phyloP scores from a whole-genome alignment of 2,888 invertebrate species.

The Drosophila helvetica region DNA sequence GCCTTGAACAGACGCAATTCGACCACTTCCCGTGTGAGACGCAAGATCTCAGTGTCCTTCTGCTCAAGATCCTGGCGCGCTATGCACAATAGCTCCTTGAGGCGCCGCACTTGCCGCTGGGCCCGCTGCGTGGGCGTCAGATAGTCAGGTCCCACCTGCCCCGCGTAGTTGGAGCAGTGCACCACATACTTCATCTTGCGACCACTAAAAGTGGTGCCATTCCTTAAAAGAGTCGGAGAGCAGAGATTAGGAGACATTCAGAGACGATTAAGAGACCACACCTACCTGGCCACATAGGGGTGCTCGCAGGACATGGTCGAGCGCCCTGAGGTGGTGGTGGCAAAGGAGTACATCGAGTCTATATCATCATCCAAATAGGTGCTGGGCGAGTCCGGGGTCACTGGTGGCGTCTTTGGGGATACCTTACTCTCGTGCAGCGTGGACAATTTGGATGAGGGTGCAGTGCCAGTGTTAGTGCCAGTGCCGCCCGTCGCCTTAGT shows the following conservation, averaged over 20 bases:
- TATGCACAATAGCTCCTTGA: slow-evolving; percentile 89
- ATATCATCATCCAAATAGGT: slow-evolving; percentile 88
- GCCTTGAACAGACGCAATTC: slow-evolving; percentile 92
- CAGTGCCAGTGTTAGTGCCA: background rate
- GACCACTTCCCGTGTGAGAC: slow-evolving; percentile 90
- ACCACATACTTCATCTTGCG: slow-evolving; percentile 91
- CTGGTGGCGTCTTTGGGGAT: slow-evolving; percentile 86
- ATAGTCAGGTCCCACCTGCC: slow-evolving; percentile 91
- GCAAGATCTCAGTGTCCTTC: slow-evolving; percentile 91
- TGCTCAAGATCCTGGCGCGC: slow-evolving; percentile 91
- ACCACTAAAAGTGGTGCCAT: slow-evolving; percentile 89
- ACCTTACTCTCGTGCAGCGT: slow-evolving; percentile 78
- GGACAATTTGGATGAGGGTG: slow-evolving; percentile 54
- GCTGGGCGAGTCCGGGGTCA: slow-evolving; percentile 86
- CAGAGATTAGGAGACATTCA: background rate
- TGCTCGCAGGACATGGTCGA: slow-evolving; percentile 89
- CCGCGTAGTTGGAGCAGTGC: slow-evolving; percentile 92
- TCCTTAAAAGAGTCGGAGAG: slow-evolving; percentile 81
- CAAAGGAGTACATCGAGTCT: slow-evolving; percentile 91
- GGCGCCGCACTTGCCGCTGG: slow-evolving; percentile 90
- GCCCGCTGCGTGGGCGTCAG: slow-evolving; percentile 95
- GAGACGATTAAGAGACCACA: background rate
- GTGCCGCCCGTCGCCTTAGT: slow-evolving; percentile 18
- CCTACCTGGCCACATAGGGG: slow-evolving; percentile 89
- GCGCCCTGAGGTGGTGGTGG: slow-evolving; percentile 91